Percentiles rank a stretch among this genome's conserved stretches.
Conservation (phyloP, 2,888 invertebrate species). For the Drosophila peninsularis region DNA sequence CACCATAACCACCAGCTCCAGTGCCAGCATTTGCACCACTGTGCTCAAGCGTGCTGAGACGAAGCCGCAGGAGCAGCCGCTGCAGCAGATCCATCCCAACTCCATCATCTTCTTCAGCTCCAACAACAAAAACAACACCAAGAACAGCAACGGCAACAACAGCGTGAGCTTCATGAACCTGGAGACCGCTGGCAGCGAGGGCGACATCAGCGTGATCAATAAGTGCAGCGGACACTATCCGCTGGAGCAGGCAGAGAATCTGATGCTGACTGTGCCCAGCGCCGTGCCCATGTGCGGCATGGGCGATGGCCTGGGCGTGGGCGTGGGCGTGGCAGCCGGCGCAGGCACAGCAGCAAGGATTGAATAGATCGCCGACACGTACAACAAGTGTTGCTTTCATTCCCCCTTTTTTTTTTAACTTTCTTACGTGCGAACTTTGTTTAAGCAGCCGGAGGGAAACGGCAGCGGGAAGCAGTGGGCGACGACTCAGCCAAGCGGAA, state of each 20-base stretch:
- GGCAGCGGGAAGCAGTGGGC: background rate
- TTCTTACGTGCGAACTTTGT: background rate
- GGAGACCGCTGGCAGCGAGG: slow-evolving; percentile 19
- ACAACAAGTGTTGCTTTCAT: no score
- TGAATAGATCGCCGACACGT: slow-evolving; percentile 37
- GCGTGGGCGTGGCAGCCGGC: slow-evolving; percentile 15
- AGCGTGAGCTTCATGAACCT: slow-evolving; percentile 1
- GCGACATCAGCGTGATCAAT: slow-evolving; percentile 18
- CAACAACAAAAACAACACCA: slow-evolving; percentile 12
- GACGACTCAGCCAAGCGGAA: background rate
- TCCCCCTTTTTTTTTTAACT: background rate
- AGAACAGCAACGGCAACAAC: slow-evolving; percentile 11
- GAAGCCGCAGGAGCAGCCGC: slow-evolving; percentile 18
- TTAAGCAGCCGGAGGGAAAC: background rate
- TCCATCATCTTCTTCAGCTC: slow-evolving; percentile 51
- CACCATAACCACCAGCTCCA: slow-evolving; percentile 59
- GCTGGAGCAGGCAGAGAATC: slow-evolving; percentile 24
- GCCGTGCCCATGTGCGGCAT: slow-evolving; percentile 46
- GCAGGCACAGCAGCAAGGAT: slow-evolving; percentile 21
- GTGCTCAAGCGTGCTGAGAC: slow-evolving; percentile 34
- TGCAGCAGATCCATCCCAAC: slow-evolving; percentile 26
- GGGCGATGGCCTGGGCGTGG: slow-evolving; percentile 54
- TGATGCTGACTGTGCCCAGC: slow-evolving; percentile 26
- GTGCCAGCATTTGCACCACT: slow-evolving; percentile 63
- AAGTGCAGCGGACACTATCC: slow-evolving; percentile 35